Evolutionary conservation across 2,797 vertebrate genomes (phyloP).

Genomic region (Tachyglossus aculeatus): DNA sequence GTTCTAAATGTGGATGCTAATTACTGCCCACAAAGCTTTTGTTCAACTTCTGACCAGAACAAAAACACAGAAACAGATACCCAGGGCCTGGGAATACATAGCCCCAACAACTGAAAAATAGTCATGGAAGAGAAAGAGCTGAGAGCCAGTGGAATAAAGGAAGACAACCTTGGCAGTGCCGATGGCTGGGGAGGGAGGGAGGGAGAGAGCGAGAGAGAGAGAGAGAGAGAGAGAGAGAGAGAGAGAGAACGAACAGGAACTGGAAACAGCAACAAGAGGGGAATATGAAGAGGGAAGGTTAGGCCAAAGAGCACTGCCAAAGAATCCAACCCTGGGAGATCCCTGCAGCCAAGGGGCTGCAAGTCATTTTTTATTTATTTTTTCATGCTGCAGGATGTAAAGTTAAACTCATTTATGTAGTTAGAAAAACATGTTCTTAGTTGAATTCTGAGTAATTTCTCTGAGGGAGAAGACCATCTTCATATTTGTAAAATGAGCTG

Average conservation of each 20-base stretch:
- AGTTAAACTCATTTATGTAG: constrained; percentile 29
- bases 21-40: no score
- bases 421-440: neutral
- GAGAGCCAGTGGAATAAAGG: no score
- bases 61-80: no score
- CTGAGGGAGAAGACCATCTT: neutral
- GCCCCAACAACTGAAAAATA: no score
- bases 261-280: neutral
- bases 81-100: no score
- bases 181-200: no score
- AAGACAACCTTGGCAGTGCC: no score
- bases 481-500: neutral
- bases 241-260: neutral
- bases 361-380: constrained; percentile 30
- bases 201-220: constrained; percentile 1
- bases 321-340: constrained; percentile 26
- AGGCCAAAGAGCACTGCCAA: constrained; percentile 30
- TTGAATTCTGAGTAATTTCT: constrained; percentile 31
- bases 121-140: constrained; percentile 1
- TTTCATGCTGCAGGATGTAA: constrained; percentile 27
- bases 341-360: neutral
- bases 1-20: no score
- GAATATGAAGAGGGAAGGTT: constrained; percentile 16
- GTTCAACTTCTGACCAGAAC: no score
- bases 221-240: neutral